Evolutionary conservation across 35 echinoderm and acorn worm species (phyloP), one percentile per base, ranked within the genome.

Genomic region (Chiridota heheva): DNA sequence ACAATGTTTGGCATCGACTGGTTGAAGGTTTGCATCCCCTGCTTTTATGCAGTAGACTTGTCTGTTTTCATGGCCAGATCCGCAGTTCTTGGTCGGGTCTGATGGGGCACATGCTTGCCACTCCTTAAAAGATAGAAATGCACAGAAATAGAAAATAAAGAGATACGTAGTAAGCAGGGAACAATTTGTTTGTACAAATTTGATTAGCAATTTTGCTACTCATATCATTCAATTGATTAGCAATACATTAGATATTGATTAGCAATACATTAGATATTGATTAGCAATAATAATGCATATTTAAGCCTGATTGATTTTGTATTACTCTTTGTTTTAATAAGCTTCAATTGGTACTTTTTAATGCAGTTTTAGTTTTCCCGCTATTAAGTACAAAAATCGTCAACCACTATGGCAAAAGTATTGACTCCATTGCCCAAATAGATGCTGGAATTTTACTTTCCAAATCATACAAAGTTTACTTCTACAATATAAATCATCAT

Each of bases 31-130:
- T 12, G 26, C 17, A 44, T 86, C 89, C 16, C 88, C 80, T 18
- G 45, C 70, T 64, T 82, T 53, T 2, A 89, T 46, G 70, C 93
- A 97, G 47, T 87, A 97, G 7, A 97, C 84, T 30, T 97, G 93
- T 32, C 93, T 64, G 30, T 65, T 83, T 27, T 84, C 74, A n/a
- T 81, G 68, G 55, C 93, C 93, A 32, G 88, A 78, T 4, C 93
- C 93, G 63, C 93, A 97, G 2, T 24, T 35, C 4, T 27, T 70
- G 26, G 40, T 57, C 7, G 44, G 53, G 40, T 91, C 69, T 18
- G 25, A 38, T 8, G 69, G 22, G 15, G 88, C 29, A 58, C 93
- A 97, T 2, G 48, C 78, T 30, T 91, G 86, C 92, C 92, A 96
- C 13, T 96, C 86, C 86, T 90, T 39, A 28, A 73, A 79, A 40